Base-by-base conservation (phyloP, 2,113 vertebrate genomes). In the Argyrosomus japonicus region DNA sequence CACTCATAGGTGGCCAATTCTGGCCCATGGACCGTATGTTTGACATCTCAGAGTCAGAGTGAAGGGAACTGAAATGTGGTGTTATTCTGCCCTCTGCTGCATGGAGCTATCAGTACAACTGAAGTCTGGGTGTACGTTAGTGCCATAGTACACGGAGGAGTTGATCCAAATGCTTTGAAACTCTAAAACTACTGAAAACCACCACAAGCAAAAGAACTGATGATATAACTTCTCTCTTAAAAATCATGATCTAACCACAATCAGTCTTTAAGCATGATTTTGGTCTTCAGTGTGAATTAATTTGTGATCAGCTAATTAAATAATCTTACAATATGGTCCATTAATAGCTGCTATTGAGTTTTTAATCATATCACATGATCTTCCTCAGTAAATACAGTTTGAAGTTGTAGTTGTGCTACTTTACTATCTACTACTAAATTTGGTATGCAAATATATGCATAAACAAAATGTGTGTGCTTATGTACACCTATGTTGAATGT, bases 71-170 rank as follows among this genome's bases (percentile, higher is more conserved):
- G 5, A 86, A 88, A 83, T 54, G 61, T 86, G 75, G 81, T 85
- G 79, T 45, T 87, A 63, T 29, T 70, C 87, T 88, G 91, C 92
- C 93, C 87, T 87, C 94, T 94, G 89, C 82, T 93, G 94, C n/a
- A 50, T 3, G 40, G 13, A 69, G 0, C 0, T 2, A 63, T 27
- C n/a, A 85, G 3, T 89, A 25, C 87, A 92, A 1, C 27, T 51
- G 29, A 77, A 50, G 9, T 5, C 3, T 6, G 4, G 13, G 11
- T 18, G 18, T 6, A 0, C 8, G 11, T 17, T 21, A 65, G 29
- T 54, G 13, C 8, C 1, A 29, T 32, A 40, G 36, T 8, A 40
- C 36, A 40, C 36, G 1, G 36, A 40, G 36, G 36, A 40, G 7
- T 7, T 36, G 6, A 36, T 36, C 18, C 2, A 53, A 54, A 69